Evolutionary conservation across 92 coral and sea anemone genomes (phyloP).

Genomic region (Actinostola sp.): DNA sequence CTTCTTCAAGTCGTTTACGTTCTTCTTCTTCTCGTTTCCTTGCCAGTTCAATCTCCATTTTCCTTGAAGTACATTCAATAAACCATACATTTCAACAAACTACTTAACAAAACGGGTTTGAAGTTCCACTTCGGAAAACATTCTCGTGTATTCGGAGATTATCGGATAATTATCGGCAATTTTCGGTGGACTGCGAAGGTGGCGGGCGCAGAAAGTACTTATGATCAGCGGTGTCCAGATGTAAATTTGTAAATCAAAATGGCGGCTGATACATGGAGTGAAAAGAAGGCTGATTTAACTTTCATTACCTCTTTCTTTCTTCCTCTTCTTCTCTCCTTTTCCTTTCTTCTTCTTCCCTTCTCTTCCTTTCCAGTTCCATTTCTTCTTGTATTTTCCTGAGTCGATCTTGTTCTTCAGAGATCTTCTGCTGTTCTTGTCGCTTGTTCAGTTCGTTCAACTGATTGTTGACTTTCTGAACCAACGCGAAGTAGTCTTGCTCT

Average conservation of each 20-base stretch:
- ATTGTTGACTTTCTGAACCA: slow-evolving; percentile 76
- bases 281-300: no score
- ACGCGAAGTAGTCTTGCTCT: slow-evolving; percentile 66
- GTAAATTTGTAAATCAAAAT: no score
- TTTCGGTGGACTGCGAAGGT: no score
- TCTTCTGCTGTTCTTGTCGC: slow-evolving; percentile 84
- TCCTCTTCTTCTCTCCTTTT: slow-evolving; percentile 87
- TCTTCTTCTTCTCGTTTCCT: slow-evolving; percentile 87
- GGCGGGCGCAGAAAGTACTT: no score
- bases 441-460: slow-evolving; percentile 80
- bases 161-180: no score
- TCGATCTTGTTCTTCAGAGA: slow-evolving; percentile 91
- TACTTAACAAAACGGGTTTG: no score
- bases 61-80: slow-evolving; percentile 40
- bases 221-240: no score
- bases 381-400: slow-evolving; percentile 93
- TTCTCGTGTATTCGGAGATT: no score
- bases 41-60: slow-evolving; percentile 84
- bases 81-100: no score
- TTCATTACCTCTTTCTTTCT: slow-evolving; percentile 68
- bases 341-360: slow-evolving; percentile 94
- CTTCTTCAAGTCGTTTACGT: slow-evolving; percentile 72
- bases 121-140: no score
- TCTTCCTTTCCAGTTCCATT: slow-evolving; percentile 93
- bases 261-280: no score